Base-by-base conservation (phyloP, 1,140 invertebrate species). In the Ostrea edulis region DNA sequence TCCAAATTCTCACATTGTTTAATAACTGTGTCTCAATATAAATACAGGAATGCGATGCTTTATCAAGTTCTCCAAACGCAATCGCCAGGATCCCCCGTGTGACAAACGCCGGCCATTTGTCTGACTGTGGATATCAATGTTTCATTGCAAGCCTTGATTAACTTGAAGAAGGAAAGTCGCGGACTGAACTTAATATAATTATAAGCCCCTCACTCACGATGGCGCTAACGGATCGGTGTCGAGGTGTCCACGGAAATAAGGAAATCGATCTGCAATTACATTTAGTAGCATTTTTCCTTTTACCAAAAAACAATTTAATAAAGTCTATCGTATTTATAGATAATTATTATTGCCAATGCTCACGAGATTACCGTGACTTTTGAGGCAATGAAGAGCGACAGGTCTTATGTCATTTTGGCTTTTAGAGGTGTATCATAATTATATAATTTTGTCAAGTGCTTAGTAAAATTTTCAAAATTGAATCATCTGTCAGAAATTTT, bases 51-150 rank as follows among this genome's bases (percentile, higher is more conserved):
- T 9, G 25, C 68, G 68, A 12, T 29, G 29, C 29, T 44, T 29
- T 77, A 77, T 77, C 68, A 25, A 77, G 68, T 14, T 77, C 12
- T 77, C 68, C 68, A 77, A 77, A 77, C 35, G 68, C 22, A 77
- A 77, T 77, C 68, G 35, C 68, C 25, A 12, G 29, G 68, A 29
- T 29, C 11, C 68, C 68, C 68, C 25, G 22, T 77, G 68, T 77
- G 68, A 77, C 68, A 77, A 77, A 77, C 25, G 12, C 29, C 9
- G 68, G 25, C 68, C 68, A 77, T 77, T 77, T 77, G 68, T 77
- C 68, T 77, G 68, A 29, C 68, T 77, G 11, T 77, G 25, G 68
- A 77, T 77, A 77, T 77, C 68, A 77, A 77, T 77, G 68, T 77
- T 77, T 77, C 68, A 29, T 29, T 25, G 68, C 22, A 29, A 25